Conservation (phyloP, 2,797 vertebrate species). For the Hemitrygon akajei region DNA sequence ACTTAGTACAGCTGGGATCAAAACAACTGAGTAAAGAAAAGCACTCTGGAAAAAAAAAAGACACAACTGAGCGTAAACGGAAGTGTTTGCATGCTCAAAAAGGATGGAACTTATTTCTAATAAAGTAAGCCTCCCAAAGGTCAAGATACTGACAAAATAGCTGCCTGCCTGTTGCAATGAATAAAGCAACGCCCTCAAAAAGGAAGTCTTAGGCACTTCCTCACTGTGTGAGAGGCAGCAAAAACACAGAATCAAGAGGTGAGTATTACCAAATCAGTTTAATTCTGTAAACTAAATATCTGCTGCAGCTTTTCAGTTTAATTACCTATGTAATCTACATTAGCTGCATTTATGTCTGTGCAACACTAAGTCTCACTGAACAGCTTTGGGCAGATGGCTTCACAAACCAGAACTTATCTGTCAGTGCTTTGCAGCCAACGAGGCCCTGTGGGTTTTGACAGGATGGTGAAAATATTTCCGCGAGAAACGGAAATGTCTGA, state of each 20-base stretch:
- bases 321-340: too few relatives aligned
- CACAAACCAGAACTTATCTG: neutral
- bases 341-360: neutral
- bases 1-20: neutral
- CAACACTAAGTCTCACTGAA: neutral
- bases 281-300: neutral
- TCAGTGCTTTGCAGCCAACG: neutral
- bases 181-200: neutral
- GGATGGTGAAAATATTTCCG: neutral
- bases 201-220: slow-evolving; percentile 10
- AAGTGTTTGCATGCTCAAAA: neutral
- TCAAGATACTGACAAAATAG: neutral
- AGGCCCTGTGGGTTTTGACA: neutral
- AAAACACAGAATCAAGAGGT: neutral
- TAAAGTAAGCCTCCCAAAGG: neutral
- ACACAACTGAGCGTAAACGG: too few relatives aligned
- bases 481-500: neutral
- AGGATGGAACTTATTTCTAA: neutral
- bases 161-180: neutral
- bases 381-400: neutral
- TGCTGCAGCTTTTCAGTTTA: neutral
- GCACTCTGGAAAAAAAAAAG: neutral
- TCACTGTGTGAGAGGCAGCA: neutral
- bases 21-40: neutral
- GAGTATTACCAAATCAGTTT: neutral